Conservation (phyloP, 1,140 invertebrate genomes). For the Pomacea maculata region DNA sequence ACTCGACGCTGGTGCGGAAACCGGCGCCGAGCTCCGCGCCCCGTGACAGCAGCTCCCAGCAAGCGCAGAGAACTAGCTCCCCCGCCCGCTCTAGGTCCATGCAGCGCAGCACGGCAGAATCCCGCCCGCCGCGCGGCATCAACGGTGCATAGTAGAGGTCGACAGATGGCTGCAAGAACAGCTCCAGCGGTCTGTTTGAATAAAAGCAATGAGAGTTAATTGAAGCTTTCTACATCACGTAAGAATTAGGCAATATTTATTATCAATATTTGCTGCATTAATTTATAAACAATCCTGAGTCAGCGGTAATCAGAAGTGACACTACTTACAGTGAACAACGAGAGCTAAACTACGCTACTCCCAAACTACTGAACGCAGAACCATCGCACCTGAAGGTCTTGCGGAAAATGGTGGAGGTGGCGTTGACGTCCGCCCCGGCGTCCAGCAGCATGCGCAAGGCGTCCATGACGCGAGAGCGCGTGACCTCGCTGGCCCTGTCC, state of each 20-base stretch:
- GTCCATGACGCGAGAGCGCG: constrained; percentile 2
- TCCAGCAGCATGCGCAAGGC: constrained; percentile 8
- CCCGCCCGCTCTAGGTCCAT: constrained; percentile 23
- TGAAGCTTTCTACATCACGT: neutral
- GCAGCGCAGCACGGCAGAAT: constrained; percentile 15
- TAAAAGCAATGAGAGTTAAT: neutral
- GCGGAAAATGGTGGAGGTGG: constrained; percentile 1
- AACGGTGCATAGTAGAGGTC: constrained; percentile 27
- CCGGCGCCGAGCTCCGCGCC: constrained; percentile 13
- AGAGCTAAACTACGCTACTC: no score
- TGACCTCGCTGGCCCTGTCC: constrained; percentile 1
- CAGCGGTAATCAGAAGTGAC: no score
- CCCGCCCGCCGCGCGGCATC: constrained; percentile 12
- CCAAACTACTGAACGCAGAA: no score
- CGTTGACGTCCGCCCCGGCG: constrained; percentile 14
- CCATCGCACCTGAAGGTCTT: constrained; percentile 3
- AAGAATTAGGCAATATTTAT: no score
- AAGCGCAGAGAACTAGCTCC: constrained; percentile 17
- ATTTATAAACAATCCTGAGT: no score
- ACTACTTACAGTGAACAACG: no score
- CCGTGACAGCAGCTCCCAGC: constrained; percentile 8
- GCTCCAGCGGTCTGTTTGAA: constrained; percentile 19
- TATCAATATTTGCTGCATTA: no score
- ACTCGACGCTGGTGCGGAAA: constrained; percentile 13
- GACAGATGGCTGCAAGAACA: constrained; percentile 27